These are phyloP conservation scores for Antheraea assamensis DNA, from an alignment of 2,888 invertebrate species.

Conservation along the genomic window DNA sequence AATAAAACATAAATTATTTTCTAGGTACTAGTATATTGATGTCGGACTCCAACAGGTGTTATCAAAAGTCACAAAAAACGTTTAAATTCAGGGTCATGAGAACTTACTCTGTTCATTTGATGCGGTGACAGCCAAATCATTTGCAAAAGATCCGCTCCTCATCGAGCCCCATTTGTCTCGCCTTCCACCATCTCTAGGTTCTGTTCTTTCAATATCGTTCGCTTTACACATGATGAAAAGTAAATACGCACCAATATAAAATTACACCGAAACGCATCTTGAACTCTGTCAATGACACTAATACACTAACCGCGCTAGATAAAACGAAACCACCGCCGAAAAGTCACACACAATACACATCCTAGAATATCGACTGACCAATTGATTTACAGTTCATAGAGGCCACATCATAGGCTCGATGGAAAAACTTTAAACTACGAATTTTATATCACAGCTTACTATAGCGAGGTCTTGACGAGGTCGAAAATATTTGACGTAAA, in stretches of 20 bases:
- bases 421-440: constrained; percentile 61
- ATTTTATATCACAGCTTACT: constrained; percentile 64
- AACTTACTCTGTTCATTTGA: constrained; percentile 77
- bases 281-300: constrained; percentile 72
- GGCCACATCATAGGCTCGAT: constrained; percentile 69
- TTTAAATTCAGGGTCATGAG: constrained; percentile 49
- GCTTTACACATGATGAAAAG: constrained; percentile 75
- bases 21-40: constrained; percentile 35
- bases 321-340: constrained; percentile 59
- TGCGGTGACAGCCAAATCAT: constrained; percentile 58
- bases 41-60: constrained; percentile 71
- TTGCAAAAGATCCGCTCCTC: constrained; percentile 64
- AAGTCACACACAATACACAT: constrained; percentile 71
- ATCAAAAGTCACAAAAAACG: constrained; percentile 48
- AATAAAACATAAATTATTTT: background rate
- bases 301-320: constrained; percentile 59
- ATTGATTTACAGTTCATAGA: constrained; percentile 54
- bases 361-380: constrained; percentile 58
- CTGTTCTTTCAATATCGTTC: constrained; percentile 76
- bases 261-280: constrained; percentile 80
- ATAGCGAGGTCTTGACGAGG: constrained; percentile 50
- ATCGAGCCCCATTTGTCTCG: constrained; percentile 73
- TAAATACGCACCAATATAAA: constrained; percentile 79
- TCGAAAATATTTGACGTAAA: constrained; percentile 57
- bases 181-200: constrained; percentile 65